Percentiles rank a stretch among this genome's conserved stretches.
Evolutionary conservation across 2,888 invertebrate species (phyloP).

Genomic region (Myopa tessellatipennis): DNA sequence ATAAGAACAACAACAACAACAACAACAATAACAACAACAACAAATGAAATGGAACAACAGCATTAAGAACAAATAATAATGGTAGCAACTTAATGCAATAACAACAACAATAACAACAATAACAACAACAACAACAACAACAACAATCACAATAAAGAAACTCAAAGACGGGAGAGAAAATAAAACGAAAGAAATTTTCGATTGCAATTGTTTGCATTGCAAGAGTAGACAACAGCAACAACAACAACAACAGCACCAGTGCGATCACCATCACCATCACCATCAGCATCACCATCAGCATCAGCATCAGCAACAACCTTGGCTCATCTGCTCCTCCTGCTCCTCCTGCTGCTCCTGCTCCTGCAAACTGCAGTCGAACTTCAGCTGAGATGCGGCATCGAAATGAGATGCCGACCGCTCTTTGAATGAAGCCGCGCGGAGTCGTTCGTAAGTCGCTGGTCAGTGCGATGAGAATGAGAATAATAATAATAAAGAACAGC

Average conservation of each 20-base stretch:
- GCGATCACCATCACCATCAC: not conserved
- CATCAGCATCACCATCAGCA: constrained; percentile 25
- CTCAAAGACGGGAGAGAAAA: not conserved
- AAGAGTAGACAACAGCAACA: constrained; percentile 16
- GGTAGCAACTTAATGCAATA: constrained; percentile 14
- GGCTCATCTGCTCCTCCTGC: not conserved
- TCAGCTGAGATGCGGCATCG: not conserved
- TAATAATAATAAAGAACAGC: not conserved
- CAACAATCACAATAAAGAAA: constrained; percentile 1
- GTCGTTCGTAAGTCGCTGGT: not conserved
- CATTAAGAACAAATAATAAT: constrained; percentile 34
- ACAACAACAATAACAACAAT: constrained; percentile 9
- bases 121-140: constrained; percentile 9
- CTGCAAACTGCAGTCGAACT: too few relatives aligned
- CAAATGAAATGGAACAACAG: constrained; percentile 9
- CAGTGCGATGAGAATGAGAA: not conserved
- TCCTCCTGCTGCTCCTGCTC: too few relatives aligned
- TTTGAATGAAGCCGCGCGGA: constrained; percentile 14
- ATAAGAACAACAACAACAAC: not conserved
- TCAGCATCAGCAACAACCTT: not conserved
- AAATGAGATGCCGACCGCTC: not conserved
- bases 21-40: constrained; percentile 11
- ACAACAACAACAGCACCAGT: constrained; percentile 25
- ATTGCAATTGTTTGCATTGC: constrained; percentile 36
- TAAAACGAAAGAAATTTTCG: constrained; percentile 26